These are phyloP conservation scores for Crypturellus tataupa DNA, from an alignment of 2,797 vertebrate genomes.

Conservation along the genomic window DNA sequence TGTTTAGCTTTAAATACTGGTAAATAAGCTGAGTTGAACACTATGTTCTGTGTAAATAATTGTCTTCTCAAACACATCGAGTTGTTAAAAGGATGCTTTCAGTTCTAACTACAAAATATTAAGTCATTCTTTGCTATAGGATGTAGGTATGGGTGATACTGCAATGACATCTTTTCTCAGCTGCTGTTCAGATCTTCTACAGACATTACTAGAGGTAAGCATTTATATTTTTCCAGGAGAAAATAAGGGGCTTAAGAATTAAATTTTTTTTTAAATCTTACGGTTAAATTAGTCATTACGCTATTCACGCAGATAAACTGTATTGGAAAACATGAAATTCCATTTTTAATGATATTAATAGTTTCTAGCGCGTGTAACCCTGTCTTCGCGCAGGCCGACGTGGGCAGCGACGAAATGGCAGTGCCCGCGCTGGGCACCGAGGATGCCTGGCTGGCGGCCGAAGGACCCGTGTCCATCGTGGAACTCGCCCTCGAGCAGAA, in stretches of 20 bases:
- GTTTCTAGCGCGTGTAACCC: too few relatives aligned
- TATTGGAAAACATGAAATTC: fast-evolving
- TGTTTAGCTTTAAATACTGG: neutral
- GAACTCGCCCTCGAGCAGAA: slow-evolving; percentile 96
- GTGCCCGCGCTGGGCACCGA: slow-evolving; percentile 88
- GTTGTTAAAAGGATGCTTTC: slow-evolving; percentile 3
- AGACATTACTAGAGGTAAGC: slow-evolving; percentile 93
- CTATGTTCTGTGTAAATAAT: neutral
- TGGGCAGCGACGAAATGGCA: slow-evolving; percentile 87
- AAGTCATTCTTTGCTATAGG: slow-evolving; percentile 79
- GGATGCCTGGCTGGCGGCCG: slow-evolving; percentile 89
- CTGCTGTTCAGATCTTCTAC: slow-evolving; percentile 92
- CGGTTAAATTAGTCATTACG: neutral
- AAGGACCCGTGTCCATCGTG: slow-evolving; percentile 92
- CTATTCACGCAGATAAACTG: neutral
- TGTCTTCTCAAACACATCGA: neutral
- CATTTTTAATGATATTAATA: neutral
- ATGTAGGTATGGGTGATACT: slow-evolving; percentile 94
- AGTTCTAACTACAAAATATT: slow-evolving; percentile 11
- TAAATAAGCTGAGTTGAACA: neutral
- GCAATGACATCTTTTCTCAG: slow-evolving; percentile 92
- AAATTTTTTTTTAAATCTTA: neutral
- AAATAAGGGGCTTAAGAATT: neutral
- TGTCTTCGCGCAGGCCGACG: slow-evolving; percentile 85
- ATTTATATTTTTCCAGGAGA: neutral